Conservation (phyloP, 92 coral and sea anemone genomes). For the Ricordea florida region DNA sequence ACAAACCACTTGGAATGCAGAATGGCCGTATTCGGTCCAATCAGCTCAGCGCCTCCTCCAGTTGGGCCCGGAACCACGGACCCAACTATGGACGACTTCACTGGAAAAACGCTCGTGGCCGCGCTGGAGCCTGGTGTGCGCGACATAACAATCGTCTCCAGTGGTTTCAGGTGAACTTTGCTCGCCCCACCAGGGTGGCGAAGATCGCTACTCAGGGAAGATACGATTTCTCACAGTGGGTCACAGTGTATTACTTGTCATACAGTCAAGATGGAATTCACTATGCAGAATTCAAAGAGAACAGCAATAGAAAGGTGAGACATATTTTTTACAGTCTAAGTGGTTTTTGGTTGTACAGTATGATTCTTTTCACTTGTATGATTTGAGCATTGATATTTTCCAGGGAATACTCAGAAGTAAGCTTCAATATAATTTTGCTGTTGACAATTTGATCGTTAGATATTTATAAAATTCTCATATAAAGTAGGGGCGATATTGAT, state of each 20-base stretch:
- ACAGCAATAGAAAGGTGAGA: constrained; percentile 54
- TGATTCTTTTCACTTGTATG: too few relatives aligned
- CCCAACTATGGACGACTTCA: constrained; percentile 57
- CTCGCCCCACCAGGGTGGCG: constrained; percentile 51
- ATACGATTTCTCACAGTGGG: constrained; percentile 69
- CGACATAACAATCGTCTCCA: constrained; percentile 68
- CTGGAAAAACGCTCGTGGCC: background rate
- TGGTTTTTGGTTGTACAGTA: too few relatives aligned
- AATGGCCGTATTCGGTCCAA: constrained; percentile 52
- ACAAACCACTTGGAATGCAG: constrained; percentile 57
- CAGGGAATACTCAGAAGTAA: too few relatives aligned
- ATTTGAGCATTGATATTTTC: too few relatives aligned
- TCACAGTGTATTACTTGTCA: constrained; percentile 43
- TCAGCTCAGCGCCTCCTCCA: constrained; percentile 64
- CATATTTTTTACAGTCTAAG: background rate
- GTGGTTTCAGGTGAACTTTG: constrained; percentile 76
- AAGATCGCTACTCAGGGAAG: constrained; percentile 69
- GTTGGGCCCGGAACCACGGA: constrained; percentile 57
- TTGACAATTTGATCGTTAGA: too few relatives aligned
- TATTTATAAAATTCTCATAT: too few relatives aligned
- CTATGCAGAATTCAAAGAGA: constrained; percentile 51
- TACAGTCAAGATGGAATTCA: constrained; percentile 64
- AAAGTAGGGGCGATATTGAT: too few relatives aligned
- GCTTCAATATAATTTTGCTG: too few relatives aligned
- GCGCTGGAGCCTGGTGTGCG: constrained; percentile 74